Conservation (phyloP, 2,113 vertebrate genomes). For the Formicarius rufipectus region DNA sequence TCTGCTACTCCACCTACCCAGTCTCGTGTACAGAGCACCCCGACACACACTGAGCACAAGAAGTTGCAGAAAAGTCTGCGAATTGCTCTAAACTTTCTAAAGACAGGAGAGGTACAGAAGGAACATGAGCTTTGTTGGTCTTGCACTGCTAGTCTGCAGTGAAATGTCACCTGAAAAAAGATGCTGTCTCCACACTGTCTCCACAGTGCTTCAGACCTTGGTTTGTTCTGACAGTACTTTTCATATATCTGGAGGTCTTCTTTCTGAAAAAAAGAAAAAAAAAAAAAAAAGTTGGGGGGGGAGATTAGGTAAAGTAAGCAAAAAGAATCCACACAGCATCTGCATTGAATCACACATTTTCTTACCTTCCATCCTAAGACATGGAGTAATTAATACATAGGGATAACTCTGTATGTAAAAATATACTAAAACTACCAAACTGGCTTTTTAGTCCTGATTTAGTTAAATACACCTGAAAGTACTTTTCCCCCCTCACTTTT, state of each 20-base stretch:
- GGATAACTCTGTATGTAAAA: neutral
- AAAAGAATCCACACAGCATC: neutral
- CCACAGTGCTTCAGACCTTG: constrained; percentile 91
- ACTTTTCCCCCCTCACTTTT: neutral
- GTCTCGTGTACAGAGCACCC: neutral
- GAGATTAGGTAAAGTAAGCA: neutral
- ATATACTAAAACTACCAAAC: neutral
- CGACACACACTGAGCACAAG: neutral
- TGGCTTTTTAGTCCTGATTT: neutral
- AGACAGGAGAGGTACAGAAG: neutral
- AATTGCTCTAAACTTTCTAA: neutral
- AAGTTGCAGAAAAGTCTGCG: neutral
- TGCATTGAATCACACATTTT: neutral
- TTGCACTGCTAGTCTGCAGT: neutral
- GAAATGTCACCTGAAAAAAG: constrained; percentile 84
- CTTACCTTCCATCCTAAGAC: neutral
- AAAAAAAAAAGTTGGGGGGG: too few relatives aligned
- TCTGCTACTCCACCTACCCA: neutral
- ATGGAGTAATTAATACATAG: neutral
- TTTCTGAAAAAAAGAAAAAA: constrained; percentile 84
- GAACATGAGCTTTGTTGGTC: neutral
- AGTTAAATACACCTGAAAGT: neutral
- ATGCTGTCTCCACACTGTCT: constrained; percentile 91
- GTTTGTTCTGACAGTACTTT: constrained; percentile 95
- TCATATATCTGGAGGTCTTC: constrained; percentile 95